A percentile compares a stretch with the other conserved stretches of the same genome.
Evolutionary conservation across 2,797 vertebrate genomes (phyloP).

Genomic region (Xenopus petersii): DNA sequence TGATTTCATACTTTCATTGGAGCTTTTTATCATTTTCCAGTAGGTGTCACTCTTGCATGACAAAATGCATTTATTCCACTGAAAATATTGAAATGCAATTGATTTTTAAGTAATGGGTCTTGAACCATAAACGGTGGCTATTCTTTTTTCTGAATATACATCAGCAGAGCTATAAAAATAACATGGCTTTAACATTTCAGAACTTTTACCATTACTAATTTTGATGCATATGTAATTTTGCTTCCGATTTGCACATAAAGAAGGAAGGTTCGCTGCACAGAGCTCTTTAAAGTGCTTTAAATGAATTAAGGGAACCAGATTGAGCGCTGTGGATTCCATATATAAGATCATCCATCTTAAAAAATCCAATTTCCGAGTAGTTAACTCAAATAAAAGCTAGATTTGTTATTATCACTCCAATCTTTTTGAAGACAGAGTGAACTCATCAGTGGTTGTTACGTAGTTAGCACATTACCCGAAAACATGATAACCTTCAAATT

Average conservation of each 20-base stretch:
- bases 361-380: conserved; percentile 39
- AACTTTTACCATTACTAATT: conserved; percentile 44
- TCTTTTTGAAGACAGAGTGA: conserved; percentile 24
- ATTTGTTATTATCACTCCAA: conserved; percentile 24
- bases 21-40: conserved; percentile 15
- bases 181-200: conserved; percentile 39
- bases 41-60: conserved; percentile 44
- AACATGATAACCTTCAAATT: not conserved
- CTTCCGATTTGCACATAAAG: conserved; percentile 43
- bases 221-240: conserved; percentile 46
- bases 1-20: too few relatives aligned
- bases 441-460: conserved; percentile 1
- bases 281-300: conserved; percentile 33
- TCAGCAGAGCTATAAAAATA: conserved; percentile 43
- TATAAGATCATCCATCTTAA: conserved; percentile 37
- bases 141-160: conserved; percentile 38
- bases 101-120: conserved; percentile 36
- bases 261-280: conserved; percentile 37
- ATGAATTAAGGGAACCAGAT: conserved; percentile 36
- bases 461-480: conserved; percentile 8
- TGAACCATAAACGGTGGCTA: conserved; percentile 39
- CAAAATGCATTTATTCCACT: conserved; percentile 9
- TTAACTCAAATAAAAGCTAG: conserved; percentile 37
- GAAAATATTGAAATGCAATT: conserved; percentile 1
- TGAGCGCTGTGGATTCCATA: conserved; percentile 26